phyloP scores from a whole-genome alignment of 2,113 vertebrate genomes.

The Orthonyx spaldingii region DNA sequence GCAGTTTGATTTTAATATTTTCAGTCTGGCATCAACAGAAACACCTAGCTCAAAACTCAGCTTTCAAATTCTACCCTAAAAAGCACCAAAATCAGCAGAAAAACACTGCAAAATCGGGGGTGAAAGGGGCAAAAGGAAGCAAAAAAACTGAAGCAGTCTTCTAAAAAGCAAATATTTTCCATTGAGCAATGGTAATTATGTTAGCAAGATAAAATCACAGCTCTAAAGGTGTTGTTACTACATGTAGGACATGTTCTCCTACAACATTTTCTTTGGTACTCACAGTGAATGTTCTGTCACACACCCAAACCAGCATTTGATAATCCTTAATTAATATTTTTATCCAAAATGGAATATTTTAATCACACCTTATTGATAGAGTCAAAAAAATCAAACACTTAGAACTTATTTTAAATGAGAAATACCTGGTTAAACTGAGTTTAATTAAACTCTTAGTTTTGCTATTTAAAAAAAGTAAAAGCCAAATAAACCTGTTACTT shows the following conservation, averaged over 20 bases:
- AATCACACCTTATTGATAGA: neutral
- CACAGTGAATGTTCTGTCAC: neutral
- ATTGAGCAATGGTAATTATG: neutral
- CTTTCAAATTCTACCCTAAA: neutral
- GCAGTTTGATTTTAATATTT: neutral
- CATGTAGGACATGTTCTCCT: neutral
- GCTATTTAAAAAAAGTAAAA: neutral
- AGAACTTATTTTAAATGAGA: neutral
- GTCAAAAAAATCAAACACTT: neutral
- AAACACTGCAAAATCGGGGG: neutral
- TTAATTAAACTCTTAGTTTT: neutral
- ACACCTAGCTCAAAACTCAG: neutral
- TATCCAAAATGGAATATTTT: neutral
- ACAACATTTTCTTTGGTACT: neutral
- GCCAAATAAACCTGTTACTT: neutral
- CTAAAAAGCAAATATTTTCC: neutral
- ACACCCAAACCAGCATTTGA: neutral
- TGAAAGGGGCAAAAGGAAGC: neutral
- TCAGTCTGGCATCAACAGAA: neutral
- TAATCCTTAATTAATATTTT: neutral
- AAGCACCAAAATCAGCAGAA: neutral
- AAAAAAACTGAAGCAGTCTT: neutral
- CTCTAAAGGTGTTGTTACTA: neutral
- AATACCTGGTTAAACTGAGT: neutral
- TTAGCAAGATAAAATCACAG: neutral